Evolutionary conservation across 2,113 vertebrate genomes (phyloP), one percentile per base, ranked within the genome.

Genomic region (Alaudala cheleensis): DNA sequence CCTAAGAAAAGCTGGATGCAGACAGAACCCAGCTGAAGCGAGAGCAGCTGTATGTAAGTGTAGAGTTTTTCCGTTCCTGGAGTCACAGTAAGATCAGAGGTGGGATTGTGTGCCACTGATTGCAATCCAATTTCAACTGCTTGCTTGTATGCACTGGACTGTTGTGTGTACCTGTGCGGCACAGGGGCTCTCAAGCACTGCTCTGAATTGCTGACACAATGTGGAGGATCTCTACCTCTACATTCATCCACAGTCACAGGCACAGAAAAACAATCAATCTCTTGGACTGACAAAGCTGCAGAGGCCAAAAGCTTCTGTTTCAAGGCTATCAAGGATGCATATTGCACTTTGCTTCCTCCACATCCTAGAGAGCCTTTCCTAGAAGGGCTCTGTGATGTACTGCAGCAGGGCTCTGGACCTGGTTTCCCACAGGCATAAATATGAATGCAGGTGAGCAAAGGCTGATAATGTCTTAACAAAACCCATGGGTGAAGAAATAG

Each of bases 311-410:
- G 10, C 42, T 73, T 23, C 45, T 76, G 39, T 77, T 82, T 50
- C 19, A 24, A 76, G 40, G 54, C 53, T 66, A 26, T 53, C 25
- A 57, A 61, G 39, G 42, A 40, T 80, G 39, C 50, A 61, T 34
- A 49, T 6, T 81, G 40, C 49, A 23, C 44, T 87, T 91, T 25
- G 8, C 25, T 70, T 78, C 65, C 34, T 67, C 10, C 2, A 2
- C 1, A 18, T 51, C 53, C n/a, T 72, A 60, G 45, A 82, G 42
- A 90, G 31, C 19, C 17, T 82, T 88, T 92, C 66, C 88, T 77
- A 61, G 85, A 90, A 88, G 21, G 25, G 54, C 45, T 93, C 45
- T 1, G 1, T 50, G 54, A 56, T 0, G 0, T 54, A 45, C 42
- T 61, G 28, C 50, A 47, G 11, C 71, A 85, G 53, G 22, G 3